Base-by-base conservation (phyloP, 2,888 invertebrate species). In the Polyploca ridens region DNA sequence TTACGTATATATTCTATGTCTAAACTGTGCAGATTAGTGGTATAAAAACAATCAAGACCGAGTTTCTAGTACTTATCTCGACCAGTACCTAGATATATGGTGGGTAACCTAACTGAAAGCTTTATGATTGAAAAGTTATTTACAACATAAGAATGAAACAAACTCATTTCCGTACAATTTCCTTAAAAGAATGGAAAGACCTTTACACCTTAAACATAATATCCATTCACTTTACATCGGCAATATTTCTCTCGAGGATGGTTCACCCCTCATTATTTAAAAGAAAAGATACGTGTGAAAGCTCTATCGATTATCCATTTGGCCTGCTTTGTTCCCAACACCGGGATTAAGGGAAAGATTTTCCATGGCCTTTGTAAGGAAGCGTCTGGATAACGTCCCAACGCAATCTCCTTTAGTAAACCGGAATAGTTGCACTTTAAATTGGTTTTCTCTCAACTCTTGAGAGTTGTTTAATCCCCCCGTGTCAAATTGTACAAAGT, bases 231-330 rank as follows among this genome's bases (percentile, higher is more conserved):
- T 63, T 68, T 63, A 54, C 41, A 58, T 46, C 64, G 65, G 44
- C 57, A 62, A 73, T 77, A 74, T 78, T 78, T 74, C 65, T 70
- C 67, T 66, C 49, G 44, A 66, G 68, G 33, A 58, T 63, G 65
- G 63, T 69, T 73, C 66, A 63, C 68, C 72, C 70, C 73, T 77
- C 79, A 77, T 82, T 85, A 83, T 85, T 86, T 82, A 81, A 80
- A 83, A 81, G 76, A 77, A 79, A 71, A 78, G 77, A 81, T 83
- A 85, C 77, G 79, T 78, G 81, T 75, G 77, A 76, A 76, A 70
- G 75, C 73, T 77, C 70, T 76, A 87, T 89, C 79, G 88, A 88
- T 87, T 89, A 86, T 83, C 83, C 82, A 84, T 86, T 84, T 79
- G 71, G 74, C 71, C 72, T 72, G 73, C 79, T 83, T 83, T 82